Base-by-base conservation (phyloP, 2,888 invertebrate species). In the Caenorhabditis panamensis region DNA sequence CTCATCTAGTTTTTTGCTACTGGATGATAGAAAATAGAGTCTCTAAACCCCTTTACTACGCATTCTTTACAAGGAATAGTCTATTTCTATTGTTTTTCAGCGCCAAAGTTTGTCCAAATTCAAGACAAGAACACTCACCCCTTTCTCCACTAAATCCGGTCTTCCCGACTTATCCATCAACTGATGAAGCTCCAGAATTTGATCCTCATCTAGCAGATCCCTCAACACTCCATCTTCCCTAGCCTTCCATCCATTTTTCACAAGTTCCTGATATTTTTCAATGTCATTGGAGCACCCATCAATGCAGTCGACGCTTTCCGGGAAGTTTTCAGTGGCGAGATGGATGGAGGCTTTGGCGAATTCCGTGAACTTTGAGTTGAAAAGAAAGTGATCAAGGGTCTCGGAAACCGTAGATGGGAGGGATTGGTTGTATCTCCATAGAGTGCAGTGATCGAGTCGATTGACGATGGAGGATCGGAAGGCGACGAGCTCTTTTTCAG, bases 391-490 rank as follows among this genome's bases (percentile, higher is more conserved):
- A 22, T 84, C 71, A 13, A 84, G 58, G 11, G 62, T 47, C 8
- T 58, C 31, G n/a, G 72, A 72, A 8, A 77, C 41, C 22, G 77
- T 73, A 1, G 71, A 41, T 1, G 71, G 26, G 5, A 72, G 24
- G 11, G 41, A 11, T 22, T n/a, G n/a, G n/a, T n/a, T n/a, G n/a
- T 54, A 36, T 26, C 78, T 69, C 84, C 84, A 84, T n/a, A 20
- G 24, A 9, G 84, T 84, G 49, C 84, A 84, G 28, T 78, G 56
- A 51, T 84, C 84, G 13, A 84, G 66, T 47, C 76, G 61, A 31
- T 16, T 36, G 31, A 80, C 22, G n/a, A 82, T 47, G 16, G 61
- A 61, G n/a, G 67, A 61, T 1, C 78, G 78, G 41, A 79, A 64
- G 31, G 36, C 5, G 11, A 79, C 59, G 1, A 79, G 20, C 11